A percentile compares a stretch with the other conserved stretches of the same genome.
Evolutionary conservation across 2,113 vertebrate genomes (phyloP).

Genomic region (Sylvia atricapilla): DNA sequence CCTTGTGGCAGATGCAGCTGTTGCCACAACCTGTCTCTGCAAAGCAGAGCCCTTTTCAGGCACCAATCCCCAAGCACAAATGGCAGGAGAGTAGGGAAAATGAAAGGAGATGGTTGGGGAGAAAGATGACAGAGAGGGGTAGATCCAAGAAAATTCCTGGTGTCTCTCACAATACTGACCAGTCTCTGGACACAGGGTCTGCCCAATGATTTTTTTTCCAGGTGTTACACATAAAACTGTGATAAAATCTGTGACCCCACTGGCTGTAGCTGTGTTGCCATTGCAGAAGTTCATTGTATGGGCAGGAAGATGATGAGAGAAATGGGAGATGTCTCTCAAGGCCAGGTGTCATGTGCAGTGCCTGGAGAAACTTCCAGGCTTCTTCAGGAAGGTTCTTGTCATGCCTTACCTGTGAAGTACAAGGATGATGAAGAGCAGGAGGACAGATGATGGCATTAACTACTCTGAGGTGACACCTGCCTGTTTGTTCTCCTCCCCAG

Average conservation of each 20-base stretch:
- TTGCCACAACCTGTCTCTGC: not conserved
- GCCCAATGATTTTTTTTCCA: not conserved
- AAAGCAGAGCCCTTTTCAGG: not conserved
- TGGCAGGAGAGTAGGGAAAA: not conserved
- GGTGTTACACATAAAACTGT: not conserved
- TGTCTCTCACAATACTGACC: not conserved
- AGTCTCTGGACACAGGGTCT: not conserved
- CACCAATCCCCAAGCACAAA: not conserved
- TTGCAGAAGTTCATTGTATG: not conserved
- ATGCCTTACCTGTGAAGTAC: not conserved
- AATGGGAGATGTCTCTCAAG: not conserved
- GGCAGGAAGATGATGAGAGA: not conserved
- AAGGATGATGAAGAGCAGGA: not conserved
- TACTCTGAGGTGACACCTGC: not conserved
- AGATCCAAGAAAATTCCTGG: not conserved
- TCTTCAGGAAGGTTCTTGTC: not conserved
- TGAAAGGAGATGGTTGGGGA: not conserved
- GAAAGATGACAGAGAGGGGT: not conserved
- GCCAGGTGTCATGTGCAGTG: not conserved
- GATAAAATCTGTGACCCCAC: not conserved
- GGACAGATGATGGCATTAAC: not conserved
- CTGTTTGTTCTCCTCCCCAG: not conserved
- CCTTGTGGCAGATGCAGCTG: not conserved
- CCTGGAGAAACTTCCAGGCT: not conserved
- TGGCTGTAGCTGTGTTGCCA: not conserved